Conservation (phyloP, 2,113 vertebrate genomes). For the Engraulis encrasicolus region DNA sequence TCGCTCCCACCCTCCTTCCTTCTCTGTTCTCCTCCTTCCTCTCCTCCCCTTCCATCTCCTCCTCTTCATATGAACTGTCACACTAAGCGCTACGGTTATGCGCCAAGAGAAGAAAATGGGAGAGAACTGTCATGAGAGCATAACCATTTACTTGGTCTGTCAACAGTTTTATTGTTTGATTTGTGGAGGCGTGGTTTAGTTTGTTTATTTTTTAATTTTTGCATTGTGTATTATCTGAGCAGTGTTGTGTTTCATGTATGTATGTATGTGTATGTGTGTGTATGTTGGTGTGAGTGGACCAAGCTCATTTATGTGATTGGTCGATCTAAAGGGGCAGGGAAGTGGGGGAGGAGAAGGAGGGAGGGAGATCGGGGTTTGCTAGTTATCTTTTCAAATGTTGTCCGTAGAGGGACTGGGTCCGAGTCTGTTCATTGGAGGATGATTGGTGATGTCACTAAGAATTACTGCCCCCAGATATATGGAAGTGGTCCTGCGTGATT, state of each 20-base stretch:
- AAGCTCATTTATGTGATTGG: conserved; percentile 59
- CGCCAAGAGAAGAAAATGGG: conserved; percentile 59
- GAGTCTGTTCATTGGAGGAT: not conserved
- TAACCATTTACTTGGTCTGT: conserved; percentile 6
- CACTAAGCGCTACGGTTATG: conserved; percentile 56
- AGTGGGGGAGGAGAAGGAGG: conserved; percentile 1
- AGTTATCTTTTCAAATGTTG: conserved; percentile 9
- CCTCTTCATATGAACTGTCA: conserved; percentile 59
- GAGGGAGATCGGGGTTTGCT: conserved; percentile 5
- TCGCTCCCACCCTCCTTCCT: conserved; percentile 27
- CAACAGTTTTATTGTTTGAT: conserved; percentile 23
- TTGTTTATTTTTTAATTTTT: conserved; percentile 41
- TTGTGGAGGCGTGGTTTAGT: conserved; percentile 50
- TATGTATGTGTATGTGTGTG: conserved; percentile 44
- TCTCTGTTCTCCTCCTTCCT: conserved; percentile 40
- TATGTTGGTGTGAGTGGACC: conserved; percentile 48
- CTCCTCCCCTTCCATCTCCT: conserved; percentile 33
- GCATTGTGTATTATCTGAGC: conserved; percentile 38
- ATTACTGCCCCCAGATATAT: not conserved
- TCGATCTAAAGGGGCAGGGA: conserved; percentile 52
- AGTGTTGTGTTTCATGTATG: conserved; percentile 50
- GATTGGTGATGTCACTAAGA: not conserved
- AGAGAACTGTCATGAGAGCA: conserved; percentile 35
- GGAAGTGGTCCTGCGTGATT: not conserved
- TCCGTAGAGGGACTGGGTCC: not conserved